Evolutionary conservation across 2,797 vertebrate genomes (phyloP).

Genomic region (Pipistrellus kuhlii): DNA sequence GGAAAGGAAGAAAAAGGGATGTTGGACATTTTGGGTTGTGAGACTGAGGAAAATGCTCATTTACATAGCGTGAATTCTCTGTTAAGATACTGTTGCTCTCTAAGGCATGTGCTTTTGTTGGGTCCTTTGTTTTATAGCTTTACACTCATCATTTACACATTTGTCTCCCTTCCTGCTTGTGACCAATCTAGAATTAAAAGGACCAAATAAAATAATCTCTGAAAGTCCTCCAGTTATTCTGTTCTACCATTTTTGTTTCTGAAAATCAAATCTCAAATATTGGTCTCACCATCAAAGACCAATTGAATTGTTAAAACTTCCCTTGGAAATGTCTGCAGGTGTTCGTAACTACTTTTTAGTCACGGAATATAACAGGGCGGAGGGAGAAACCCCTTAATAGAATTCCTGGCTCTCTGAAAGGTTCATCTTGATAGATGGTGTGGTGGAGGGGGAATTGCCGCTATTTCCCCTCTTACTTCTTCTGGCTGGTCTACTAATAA

Average conservation of each 20-base stretch:
- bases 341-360: neutral
- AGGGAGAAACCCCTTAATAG: neutral
- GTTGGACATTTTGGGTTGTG: conserved; percentile 34
- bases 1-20: neutral
- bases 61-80: conserved; percentile 33
- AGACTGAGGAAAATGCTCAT: conserved; percentile 11
- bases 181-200: neutral
- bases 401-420: neutral
- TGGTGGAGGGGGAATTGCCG: neutral
- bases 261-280: neutral
- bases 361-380: neutral
- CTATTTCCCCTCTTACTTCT: neutral
- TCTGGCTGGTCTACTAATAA: neutral
- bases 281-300: neutral
- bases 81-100: neutral
- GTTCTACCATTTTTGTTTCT: conserved; percentile 18
- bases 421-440: neutral
- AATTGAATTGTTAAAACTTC: neutral
- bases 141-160: neutral
- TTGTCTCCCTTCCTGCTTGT: neutral
- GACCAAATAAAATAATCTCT: conserved; percentile 32
- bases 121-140: neutral
- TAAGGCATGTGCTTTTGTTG: neutral
- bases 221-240: neutral
- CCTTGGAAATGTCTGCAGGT: neutral